Percentiles rank a stretch among this genome's conserved stretches.
Conservation (phyloP, 1,140 invertebrate genomes). For the Bilobella aurantiaca region DNA sequence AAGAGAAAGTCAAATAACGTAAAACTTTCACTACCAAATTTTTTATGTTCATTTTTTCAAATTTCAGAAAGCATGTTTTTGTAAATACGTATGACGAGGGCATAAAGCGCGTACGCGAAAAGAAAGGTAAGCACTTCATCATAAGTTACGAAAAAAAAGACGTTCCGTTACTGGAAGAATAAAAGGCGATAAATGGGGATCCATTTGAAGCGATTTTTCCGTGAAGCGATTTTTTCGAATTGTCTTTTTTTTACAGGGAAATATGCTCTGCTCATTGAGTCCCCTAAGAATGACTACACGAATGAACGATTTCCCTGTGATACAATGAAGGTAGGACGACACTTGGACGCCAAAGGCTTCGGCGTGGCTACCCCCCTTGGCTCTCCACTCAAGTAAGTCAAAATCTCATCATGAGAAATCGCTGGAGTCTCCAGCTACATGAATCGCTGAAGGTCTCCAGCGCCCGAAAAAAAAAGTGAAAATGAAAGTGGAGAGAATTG, state of each 20-base stretch:
- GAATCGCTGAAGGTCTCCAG: too few relatives aligned
- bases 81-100: slow-evolving; percentile 73
- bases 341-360: slow-evolving; percentile 87
- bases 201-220: too few relatives aligned
- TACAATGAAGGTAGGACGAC: slow-evolving; percentile 86
- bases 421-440: too few relatives aligned
- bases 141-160: too few relatives aligned
- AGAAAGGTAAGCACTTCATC: slow-evolving; percentile 55
- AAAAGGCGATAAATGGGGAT: too few relatives aligned
- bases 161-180: too few relatives aligned
- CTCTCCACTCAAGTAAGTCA: slow-evolving; percentile 69
- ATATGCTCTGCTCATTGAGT: slow-evolving; percentile 89
- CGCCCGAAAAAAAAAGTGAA: too few relatives aligned
- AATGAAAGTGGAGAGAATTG: too few relatives aligned
- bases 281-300: slow-evolving; percentile 86
- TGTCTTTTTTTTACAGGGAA: slow-evolving; percentile 48
- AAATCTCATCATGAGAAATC: neutral
- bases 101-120: slow-evolving; percentile 64
- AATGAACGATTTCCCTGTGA: slow-evolving; percentile 88
- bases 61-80: slow-evolving; percentile 59
- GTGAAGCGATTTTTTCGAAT: neutral
- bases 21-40: too few relatives aligned
- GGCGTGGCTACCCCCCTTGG: slow-evolving; percentile 83
- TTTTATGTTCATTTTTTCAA: slow-evolving; percentile 41
- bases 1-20: too few relatives aligned